Conservation (phyloP, 1,140 invertebrate species). For the Chlorops oryzae region DNA sequence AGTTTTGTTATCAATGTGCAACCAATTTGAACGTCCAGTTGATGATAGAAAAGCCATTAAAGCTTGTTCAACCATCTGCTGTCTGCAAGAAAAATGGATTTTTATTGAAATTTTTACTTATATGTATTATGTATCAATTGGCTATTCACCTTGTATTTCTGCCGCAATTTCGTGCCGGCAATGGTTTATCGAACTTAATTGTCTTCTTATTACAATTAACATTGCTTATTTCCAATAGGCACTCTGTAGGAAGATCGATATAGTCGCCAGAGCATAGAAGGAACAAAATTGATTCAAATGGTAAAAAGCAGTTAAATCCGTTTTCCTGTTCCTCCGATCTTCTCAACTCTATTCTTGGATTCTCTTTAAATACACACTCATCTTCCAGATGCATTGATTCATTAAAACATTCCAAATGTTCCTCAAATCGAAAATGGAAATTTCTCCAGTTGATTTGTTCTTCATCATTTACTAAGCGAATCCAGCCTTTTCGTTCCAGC, state of each 20-base stretch:
- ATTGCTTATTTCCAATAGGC: constrained; percentile 19
- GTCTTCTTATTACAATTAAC: constrained; percentile 14
- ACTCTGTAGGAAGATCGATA: constrained; percentile 29
- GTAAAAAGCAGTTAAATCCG: no score
- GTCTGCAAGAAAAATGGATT: no score
- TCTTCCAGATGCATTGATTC: not conserved
- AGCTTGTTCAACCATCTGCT: constrained; percentile 19
- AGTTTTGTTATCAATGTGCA: constrained; percentile 9
- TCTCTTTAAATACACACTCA: not conserved
- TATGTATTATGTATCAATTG: no score
- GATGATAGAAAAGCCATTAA: constrained; percentile 17
- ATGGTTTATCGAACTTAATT: constrained; percentile 26
- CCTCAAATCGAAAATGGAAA: not conserved
- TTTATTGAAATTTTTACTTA: no score
- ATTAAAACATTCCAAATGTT: not conserved
- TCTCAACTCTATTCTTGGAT: not conserved
- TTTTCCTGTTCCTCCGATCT: no score
- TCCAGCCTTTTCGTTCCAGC: constrained; percentile 1
- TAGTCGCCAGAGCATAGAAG: constrained; percentile 24
- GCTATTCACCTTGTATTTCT: no score
- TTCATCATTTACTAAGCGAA: not conserved
- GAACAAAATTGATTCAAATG: constrained; percentile 32
- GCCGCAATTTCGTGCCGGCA: constrained; percentile 27
- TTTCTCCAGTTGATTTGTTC: not conserved
- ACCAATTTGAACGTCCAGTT: constrained; percentile 18